Evolutionary conservation across 2,888 invertebrate genomes (phyloP), one percentile per base, ranked within the genome.

Genomic region (Lissocephala sabroskyi): DNA sequence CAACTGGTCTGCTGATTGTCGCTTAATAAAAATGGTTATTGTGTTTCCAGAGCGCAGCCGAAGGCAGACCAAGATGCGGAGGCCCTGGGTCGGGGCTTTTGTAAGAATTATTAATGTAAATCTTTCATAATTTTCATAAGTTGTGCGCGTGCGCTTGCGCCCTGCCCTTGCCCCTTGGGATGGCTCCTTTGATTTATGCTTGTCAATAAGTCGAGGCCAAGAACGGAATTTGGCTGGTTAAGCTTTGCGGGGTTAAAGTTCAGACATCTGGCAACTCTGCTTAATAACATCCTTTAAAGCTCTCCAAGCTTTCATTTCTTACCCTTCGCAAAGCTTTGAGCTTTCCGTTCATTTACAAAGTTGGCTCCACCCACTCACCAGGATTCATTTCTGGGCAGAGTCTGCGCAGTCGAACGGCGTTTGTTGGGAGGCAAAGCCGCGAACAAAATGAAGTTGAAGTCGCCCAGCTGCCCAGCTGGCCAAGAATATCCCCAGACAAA

Each of bases 91-190:
- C 70, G 68, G 65, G 75, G 66, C 79, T 77, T 66, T 70, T 75
- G 67, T 68, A 79, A 75, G 75, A 79, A 71, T 78, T 79, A 77
- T 79, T 77, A 79, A 78, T 79, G 78, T 79, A 77, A 77, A 79
- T 79, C 75, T 68, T 77, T 77, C 75, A 77, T 79, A 79, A 78
- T 77, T 70, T 75, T 77, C 75, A 57, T 70, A 77, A 77, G 78
- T 58, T 63, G 74, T 79, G 77, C 67, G 77, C 79, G 77, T 77
- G 79, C 74, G 67, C 67, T 43, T 44, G 45, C n/a, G 37, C 49
- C 5, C 37, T 10, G 37, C 17, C 3, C 16, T 11, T 18, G 37
- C 5, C 17, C 13, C 30, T 19, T 6, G 26, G 35, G 26, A 39
- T 32, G 10, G 28, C 32, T 35, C 41, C 30, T 41, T 28, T 66